Conservation (phyloP, 1,140 invertebrate genomes). For the Magallana gigas region DNA sequence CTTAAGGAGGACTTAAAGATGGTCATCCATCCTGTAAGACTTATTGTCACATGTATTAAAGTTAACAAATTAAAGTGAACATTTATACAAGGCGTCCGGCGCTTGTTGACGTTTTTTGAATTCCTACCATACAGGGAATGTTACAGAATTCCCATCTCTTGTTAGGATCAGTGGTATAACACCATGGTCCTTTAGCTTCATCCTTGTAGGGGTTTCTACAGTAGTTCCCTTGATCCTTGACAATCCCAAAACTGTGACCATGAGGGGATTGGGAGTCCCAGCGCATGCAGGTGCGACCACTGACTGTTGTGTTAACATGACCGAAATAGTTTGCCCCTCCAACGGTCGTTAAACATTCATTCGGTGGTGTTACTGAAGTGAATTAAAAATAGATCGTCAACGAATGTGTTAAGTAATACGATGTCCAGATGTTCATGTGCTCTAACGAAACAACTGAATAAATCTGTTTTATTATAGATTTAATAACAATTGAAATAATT, state of each 20-base stretch:
- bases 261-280: constrained; percentile 62
- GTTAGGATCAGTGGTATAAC: constrained; percentile 42
- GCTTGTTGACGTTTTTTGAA: too few species aligned
- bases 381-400: too few species aligned
- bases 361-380: neutral
- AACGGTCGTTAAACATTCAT: neutral
- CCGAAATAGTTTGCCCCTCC: constrained; percentile 53
- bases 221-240: constrained; percentile 5
- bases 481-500: too few species aligned
- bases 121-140: constrained; percentile 34
- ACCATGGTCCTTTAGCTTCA: constrained; percentile 39
- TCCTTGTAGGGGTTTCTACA: constrained; percentile 43
- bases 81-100: too few species aligned
- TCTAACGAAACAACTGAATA: too few species aligned
- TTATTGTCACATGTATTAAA: too few species aligned
- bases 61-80: too few species aligned
- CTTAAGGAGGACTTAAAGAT: too few species aligned
- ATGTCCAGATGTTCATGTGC: too few species aligned
- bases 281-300: constrained; percentile 60
- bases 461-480: too few species aligned
- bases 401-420: too few species aligned
- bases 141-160: constrained; percentile 42
- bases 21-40: too few species aligned
- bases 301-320: constrained; percentile 46
- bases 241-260: constrained; percentile 31